phyloP scores from a whole-genome alignment of 37 sponge, comb jelly and placozoan species.

The Sycon ciliatum region DNA sequence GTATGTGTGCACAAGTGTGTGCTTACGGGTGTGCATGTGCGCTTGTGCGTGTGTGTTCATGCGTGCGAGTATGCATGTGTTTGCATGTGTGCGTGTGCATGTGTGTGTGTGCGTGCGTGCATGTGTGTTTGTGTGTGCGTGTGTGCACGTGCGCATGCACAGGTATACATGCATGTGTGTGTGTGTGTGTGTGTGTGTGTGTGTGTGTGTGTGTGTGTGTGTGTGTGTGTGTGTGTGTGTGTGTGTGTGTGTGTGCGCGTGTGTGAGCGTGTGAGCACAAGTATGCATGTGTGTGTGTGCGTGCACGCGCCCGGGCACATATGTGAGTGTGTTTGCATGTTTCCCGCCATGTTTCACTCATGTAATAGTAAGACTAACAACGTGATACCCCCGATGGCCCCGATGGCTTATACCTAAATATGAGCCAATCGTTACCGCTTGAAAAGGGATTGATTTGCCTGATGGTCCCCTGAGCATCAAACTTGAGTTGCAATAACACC shows the following conservation, averaged over 20 bases:
- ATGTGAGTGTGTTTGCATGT: conserved; percentile 1
- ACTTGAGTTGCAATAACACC: no score
- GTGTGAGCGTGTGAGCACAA: no score
- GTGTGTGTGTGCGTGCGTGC: not conserved
- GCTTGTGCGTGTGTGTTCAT: not conserved
- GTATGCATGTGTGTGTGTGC: conserved; percentile 21
- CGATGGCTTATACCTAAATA: no score
- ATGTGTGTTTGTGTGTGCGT: not conserved
- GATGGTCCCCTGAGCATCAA: no score
- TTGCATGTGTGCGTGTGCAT: not conserved
- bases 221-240: conserved; percentile 24
- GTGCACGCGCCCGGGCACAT: not conserved
- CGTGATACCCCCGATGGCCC: no score
- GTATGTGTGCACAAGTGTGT: conserved; percentile 2
- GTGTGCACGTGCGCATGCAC: not conserved
- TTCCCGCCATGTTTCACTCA: no score
- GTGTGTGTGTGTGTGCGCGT: conserved; percentile 21
- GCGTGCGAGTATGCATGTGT: not conserved
- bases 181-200: conserved; percentile 5
- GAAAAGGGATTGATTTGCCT: no score
- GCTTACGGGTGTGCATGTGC: not conserved
- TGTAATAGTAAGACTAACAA: no score
- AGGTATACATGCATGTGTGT: not conserved
- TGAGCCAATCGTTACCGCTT: no score
- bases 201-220: conserved; percentile 16